These are phyloP conservation scores for Plebejus melissa DNA, from an alignment of 2,888 invertebrate genomes.

Conservation along the genomic window DNA sequence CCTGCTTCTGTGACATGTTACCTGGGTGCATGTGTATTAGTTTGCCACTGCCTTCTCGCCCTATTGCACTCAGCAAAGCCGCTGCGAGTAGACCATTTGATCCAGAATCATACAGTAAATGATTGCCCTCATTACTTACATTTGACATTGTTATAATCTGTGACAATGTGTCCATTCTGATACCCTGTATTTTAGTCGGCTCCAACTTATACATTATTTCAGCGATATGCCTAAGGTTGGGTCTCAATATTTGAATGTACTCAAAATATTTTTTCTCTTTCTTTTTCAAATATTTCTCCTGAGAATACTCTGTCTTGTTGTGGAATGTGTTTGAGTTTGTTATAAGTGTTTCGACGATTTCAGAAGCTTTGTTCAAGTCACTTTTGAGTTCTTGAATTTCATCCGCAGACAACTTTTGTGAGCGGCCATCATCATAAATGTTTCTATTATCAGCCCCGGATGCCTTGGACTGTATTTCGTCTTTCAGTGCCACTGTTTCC, in stretches of 20 bases:
- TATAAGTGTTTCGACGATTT: constrained; percentile 92
- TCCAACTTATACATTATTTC: constrained; percentile 92
- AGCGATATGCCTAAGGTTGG: constrained; percentile 88
- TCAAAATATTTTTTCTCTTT: constrained; percentile 96
- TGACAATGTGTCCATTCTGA: constrained; percentile 92
- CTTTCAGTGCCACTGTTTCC: constrained; percentile 66
- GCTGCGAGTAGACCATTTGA: constrained; percentile 92
- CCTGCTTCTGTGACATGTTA: constrained; percentile 88
- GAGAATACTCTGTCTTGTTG: constrained; percentile 93
- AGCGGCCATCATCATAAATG: constrained; percentile 87
- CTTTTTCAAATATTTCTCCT: constrained; percentile 96
- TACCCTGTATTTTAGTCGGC: constrained; percentile 84
- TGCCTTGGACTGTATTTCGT: constrained; percentile 81
- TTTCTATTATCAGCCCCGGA: constrained; percentile 91
- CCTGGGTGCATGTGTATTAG: constrained; percentile 89
- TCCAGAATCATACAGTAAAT: constrained; percentile 92
- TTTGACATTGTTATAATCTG: constrained; percentile 92
- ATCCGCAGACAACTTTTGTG: constrained; percentile 89
- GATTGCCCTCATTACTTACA: constrained; percentile 86
- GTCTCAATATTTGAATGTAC: constrained; percentile 87
- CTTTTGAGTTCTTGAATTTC: constrained; percentile 90
- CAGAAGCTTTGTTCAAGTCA: constrained; percentile 86
- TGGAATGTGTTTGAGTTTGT: constrained; percentile 95
- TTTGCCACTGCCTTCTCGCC: constrained; percentile 80
- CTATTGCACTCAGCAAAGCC: constrained; percentile 88